Evolutionary conservation across 2,888 invertebrate genomes (phyloP), one percentile per base, ranked within the genome.

Genomic region (Morpho deidamia): DNA sequence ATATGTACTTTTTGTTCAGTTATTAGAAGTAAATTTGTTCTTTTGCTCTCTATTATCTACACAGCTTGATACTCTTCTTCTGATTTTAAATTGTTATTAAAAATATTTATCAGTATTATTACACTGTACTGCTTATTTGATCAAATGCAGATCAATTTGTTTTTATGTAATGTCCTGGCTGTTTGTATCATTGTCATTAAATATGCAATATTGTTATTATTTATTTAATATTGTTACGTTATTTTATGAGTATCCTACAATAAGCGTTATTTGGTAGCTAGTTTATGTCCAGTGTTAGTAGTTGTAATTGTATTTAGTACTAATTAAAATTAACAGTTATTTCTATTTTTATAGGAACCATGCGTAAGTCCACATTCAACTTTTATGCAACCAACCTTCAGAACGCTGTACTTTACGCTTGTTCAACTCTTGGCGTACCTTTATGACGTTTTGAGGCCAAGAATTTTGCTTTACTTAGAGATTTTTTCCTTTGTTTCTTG

Each of bases 311-410:
- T 53, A 37, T 53, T 53, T 55, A 59, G 52, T 51, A 55, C 60
- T 60, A 63, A 61, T 62, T 49, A 33, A 53, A 45, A 57, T 62
- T 62, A 62, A 62, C 62, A 62, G 12, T 41, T 62, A 55, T 62
- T 86, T 87, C 75, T 88, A 79, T 87, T 86, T 84, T 89, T 87
- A 81, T 90, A 90, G 90, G 90, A 90, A 90, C 82, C 89, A 90
- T 83, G 90, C 86, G 90, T 90, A 90, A 90, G 90, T 90, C 68
- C 66, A 74, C 69, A 70, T 68, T 70, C 71, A 74, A 80, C 69
- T 80, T 79, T 67, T 84, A 78, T 77, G 85, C 82, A 80, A 78
- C 75, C 72, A 62, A 63, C 68, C 68, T 63, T 70, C 71, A 69
- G 68, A 72, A 69, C 69, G 86, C 86, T 87, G 86, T 86, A 84